Evolutionary conservation across 2,888 invertebrate genomes (phyloP), one percentile per base, ranked within the genome.

Genomic region (Phyllotreta striolata): DNA sequence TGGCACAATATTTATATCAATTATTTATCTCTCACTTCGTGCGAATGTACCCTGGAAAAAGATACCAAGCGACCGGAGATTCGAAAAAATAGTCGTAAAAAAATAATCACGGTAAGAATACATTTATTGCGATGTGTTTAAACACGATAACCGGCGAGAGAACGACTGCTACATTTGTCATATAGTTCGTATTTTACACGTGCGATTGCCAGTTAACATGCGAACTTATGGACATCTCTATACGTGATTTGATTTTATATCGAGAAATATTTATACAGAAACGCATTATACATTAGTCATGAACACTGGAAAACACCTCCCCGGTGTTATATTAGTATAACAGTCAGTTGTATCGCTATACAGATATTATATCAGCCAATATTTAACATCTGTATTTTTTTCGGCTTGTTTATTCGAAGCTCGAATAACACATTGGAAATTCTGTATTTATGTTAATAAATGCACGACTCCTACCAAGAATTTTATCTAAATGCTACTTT

Each of bases 191-290:
- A 77, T 77, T 76, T 77, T 75, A 76, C 75, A 72, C 74, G 71
- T 74, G 73, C 71, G 74, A 77, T 77, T 76, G 74, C 76, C 69
- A 70, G 72, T 77, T 74, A 75, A 74, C 77, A 77, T 77, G 77
- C 77, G 70, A 77, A 74, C 73, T 64, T 73, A 70, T 70, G 70
- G 71, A 72, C 72, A 71, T 72, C 71, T 74, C 74, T 72, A 74
- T 74, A 74, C 70, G 69, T 70, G 73, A 73, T 74, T 74, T 72
- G 73, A 74, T 74, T 74, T 73, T 74, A 74, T 74, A 72, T 70
- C 71, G 62, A 68, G 73, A 73, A 74, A 73, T 74, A 72, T 73
- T 74, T 72, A 74, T 66, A 71, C 69, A 70, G 62, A 63, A 69
- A 67, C 66, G 62, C 70, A 67, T 72, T 70, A 69, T 70, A 71